Percentiles rank a stretch among this genome's conserved stretches.
Conservation (phyloP, 2,888 invertebrate species). For the Ethmia dodecea region DNA sequence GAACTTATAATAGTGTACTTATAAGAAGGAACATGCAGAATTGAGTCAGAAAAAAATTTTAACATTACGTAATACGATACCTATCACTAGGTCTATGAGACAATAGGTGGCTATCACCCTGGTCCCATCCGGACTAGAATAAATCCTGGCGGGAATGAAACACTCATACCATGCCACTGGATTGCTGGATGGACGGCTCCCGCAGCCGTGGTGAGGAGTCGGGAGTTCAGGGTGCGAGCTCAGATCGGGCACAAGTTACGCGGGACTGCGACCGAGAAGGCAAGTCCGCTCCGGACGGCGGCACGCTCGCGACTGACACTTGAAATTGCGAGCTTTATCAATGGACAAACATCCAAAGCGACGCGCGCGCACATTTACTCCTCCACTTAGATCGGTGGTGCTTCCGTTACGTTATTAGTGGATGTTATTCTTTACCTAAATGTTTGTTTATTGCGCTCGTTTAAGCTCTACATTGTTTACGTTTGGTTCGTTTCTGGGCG, state of each 20-base stretch:
- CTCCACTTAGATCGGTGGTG: slow-evolving; percentile 60
- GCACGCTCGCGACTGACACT: slow-evolving; percentile 60
- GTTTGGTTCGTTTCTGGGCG: slow-evolving; percentile 18
- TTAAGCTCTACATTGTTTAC: slow-evolving; percentile 24
- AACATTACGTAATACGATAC: slow-evolving; percentile 62
- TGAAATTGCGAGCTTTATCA: slow-evolving; percentile 69
- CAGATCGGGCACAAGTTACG: slow-evolving; percentile 24
- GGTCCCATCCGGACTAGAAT: slow-evolving; percentile 33
- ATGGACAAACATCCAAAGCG: slow-evolving; percentile 33
- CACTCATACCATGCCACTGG: slow-evolving; percentile 72
- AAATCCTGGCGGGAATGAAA: slow-evolving; percentile 38
- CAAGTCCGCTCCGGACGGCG: slow-evolving; percentile 46
- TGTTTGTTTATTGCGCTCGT: slow-evolving; percentile 47
- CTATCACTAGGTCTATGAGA: slow-evolving; percentile 47
- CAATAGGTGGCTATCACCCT: slow-evolving; percentile 47
- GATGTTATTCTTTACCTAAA: slow-evolving; percentile 45
- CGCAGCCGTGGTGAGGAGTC: slow-evolving; percentile 5
- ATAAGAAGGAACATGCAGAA: not conserved
- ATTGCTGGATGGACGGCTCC: slow-evolving; percentile 39
- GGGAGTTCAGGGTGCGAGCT: not conserved
- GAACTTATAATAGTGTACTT: too few species aligned
- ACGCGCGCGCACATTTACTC: slow-evolving; percentile 55
- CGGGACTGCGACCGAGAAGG: slow-evolving; percentile 24
- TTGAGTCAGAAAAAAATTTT: slow-evolving; percentile 18
- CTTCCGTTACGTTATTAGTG: slow-evolving; percentile 63